phyloP scores from a whole-genome alignment of 1,140 invertebrate genomes.

The Apis cerana region DNA sequence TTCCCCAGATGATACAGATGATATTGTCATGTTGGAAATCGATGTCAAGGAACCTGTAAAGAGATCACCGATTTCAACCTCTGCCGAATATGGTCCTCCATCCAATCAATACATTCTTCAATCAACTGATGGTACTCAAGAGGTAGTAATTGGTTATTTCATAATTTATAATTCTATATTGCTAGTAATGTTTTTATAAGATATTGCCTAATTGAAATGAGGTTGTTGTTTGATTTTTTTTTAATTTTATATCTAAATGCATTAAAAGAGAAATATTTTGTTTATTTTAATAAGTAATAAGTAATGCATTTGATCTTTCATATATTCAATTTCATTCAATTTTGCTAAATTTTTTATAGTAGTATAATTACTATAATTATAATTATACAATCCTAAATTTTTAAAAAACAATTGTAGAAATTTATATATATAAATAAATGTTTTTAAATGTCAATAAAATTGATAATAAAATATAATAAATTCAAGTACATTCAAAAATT shows the following conservation, averaged over 20 bases:
- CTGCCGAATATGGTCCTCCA: conserved; percentile 72
- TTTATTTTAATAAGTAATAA: no score
- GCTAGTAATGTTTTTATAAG: not conserved
- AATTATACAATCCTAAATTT: no score
- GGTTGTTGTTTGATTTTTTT: not conserved
- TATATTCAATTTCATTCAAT: no score
- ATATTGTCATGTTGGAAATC: conserved; percentile 77
- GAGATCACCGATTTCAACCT: conserved; percentile 75
- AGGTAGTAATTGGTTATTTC: conserved; percentile 64
- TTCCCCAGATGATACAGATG: conserved; percentile 65
- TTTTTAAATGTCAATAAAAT: no score
- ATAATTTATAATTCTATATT: not conserved
- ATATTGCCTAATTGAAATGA: no score
- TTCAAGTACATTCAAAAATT: not conserved
- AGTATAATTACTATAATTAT: no score
- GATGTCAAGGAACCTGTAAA: conserved; percentile 78
- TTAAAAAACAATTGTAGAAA: not conserved
- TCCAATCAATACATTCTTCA: conserved; percentile 77
- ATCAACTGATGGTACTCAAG: conserved; percentile 75
- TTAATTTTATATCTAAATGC: no score
- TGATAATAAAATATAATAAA: not conserved
- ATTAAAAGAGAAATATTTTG: no score
- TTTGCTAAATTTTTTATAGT: no score
- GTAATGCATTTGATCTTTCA: no score
- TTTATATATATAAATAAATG: not conserved